Conservation (phyloP, 2,797 vertebrate species). For the Acrocephalus scirpaceus region DNA sequence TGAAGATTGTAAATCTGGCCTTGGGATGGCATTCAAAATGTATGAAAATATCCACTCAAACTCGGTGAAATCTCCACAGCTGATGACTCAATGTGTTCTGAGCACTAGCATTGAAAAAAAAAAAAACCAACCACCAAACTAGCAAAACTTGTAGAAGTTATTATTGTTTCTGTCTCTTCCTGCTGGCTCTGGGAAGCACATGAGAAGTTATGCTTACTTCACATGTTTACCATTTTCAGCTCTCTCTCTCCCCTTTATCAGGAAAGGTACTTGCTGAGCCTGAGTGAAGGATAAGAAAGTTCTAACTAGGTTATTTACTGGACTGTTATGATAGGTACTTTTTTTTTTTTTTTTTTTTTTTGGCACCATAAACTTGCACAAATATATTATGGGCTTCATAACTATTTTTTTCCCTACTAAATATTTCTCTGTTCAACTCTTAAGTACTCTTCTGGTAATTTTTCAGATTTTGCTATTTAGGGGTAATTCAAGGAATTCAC, state of each 20-base stretch:
- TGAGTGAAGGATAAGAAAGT: neutral
- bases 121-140: neutral
- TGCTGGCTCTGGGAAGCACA: neutral
- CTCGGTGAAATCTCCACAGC: neutral
- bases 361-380: neutral
- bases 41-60: neutral
- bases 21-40: neutral
- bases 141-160: neutral
- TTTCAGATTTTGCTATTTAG: neutral
- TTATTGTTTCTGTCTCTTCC: neutral
- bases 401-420: neutral
- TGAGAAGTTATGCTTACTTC: neutral
- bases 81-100: neutral
- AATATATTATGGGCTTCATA: neutral
- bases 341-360: neutral
- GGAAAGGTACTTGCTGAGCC: neutral
- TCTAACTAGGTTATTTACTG: neutral
- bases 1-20: neutral
- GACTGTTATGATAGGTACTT: neutral
- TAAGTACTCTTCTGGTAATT: neutral
- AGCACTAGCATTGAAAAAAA: neutral
- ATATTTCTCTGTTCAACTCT: neutral
- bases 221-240: neutral
- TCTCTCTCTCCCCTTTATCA: neutral
- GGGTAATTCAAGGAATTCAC: neutral